A percentile compares a stretch with the other conserved stretches of the same genome.
Conservation (phyloP, 2,113 vertebrate genomes). For the Hemibagrus wyckioides region DNA sequence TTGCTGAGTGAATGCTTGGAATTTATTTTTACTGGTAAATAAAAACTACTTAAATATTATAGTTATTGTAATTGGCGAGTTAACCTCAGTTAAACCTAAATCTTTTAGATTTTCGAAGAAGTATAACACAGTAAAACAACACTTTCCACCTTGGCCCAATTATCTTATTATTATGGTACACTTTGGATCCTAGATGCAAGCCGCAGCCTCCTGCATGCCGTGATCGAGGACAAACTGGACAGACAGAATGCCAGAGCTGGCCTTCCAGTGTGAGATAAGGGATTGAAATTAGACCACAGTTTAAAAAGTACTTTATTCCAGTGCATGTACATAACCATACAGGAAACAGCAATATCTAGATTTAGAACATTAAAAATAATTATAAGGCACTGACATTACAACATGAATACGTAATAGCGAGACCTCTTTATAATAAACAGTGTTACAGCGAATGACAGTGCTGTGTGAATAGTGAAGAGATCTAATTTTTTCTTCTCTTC, state of each 20-base stretch:
- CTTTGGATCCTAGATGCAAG: not conserved
- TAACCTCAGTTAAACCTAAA: not conserved
- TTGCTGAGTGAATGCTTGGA: not conserved
- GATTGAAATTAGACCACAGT: not conserved
- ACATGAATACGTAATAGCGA: not conserved
- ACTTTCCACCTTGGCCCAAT: not conserved
- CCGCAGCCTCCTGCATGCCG: not conserved
- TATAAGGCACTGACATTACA: not conserved
- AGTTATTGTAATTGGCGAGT: not conserved
- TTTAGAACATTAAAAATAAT: not conserved
- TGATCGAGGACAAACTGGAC: not conserved
- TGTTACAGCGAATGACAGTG: not conserved
- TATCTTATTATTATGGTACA: not conserved
- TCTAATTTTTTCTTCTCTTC: not conserved
- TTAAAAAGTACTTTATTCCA: conserved; percentile 4
- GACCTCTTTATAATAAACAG: not conserved
- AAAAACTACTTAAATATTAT: not conserved
- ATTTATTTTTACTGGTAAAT: not conserved
- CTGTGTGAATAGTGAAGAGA: not conserved
- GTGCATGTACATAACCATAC: not conserved
- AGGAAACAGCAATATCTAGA: not conserved
- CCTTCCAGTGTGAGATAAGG: not conserved
- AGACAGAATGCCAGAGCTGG: not conserved
- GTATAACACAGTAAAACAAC: not conserved
- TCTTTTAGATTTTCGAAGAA: not conserved